phyloP scores from a whole-genome alignment of 2,113 vertebrate species.

The Poeciliopsis turrubarensis region DNA sequence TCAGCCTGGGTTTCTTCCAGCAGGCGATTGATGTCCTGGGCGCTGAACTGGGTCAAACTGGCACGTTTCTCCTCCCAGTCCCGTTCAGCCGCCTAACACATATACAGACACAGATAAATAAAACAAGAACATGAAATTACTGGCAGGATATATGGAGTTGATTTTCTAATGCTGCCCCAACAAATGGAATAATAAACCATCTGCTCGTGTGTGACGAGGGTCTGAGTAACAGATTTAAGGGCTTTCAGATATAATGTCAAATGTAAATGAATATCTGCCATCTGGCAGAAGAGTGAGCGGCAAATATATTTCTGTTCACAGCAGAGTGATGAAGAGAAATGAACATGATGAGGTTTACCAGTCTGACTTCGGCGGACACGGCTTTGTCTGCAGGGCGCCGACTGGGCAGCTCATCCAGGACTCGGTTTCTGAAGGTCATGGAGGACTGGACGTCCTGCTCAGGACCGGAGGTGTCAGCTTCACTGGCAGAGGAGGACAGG shows the following conservation, averaged over 20 bases:
- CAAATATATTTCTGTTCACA: background rate
- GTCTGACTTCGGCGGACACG: constrained; percentile 89
- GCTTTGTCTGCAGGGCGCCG: constrained; percentile 88
- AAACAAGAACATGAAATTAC: background rate
- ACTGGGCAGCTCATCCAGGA: constrained; percentile 81
- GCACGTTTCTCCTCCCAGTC: constrained; percentile 98
- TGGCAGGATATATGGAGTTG: background rate
- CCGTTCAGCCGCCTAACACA: constrained; percentile 88
- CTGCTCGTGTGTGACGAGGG: constrained; percentile 2
- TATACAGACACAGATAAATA: constrained; percentile 26
- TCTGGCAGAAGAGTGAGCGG: constrained; percentile 19
- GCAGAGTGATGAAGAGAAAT: background rate
- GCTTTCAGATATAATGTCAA: constrained; percentile 8
- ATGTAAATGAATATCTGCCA: constrained; percentile 27
- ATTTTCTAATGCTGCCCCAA: constrained; percentile 1
- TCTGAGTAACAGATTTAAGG: constrained; percentile 6
- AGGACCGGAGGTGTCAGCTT: constrained; percentile 57
- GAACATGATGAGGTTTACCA: constrained; percentile 69
- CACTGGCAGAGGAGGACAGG: constrained; percentile 17
- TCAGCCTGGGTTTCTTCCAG: constrained; percentile 96
- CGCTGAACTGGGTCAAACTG: constrained; percentile 94
- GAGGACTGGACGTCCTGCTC: constrained; percentile 79
- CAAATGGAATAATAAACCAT: constrained; percentile 8
- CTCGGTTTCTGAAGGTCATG: constrained; percentile 76
- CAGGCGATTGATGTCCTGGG: constrained; percentile 96